These are phyloP conservation scores for Mirounga angustirostris DNA, from an alignment of 2,113 vertebrate genomes.

Conservation along the genomic window DNA sequence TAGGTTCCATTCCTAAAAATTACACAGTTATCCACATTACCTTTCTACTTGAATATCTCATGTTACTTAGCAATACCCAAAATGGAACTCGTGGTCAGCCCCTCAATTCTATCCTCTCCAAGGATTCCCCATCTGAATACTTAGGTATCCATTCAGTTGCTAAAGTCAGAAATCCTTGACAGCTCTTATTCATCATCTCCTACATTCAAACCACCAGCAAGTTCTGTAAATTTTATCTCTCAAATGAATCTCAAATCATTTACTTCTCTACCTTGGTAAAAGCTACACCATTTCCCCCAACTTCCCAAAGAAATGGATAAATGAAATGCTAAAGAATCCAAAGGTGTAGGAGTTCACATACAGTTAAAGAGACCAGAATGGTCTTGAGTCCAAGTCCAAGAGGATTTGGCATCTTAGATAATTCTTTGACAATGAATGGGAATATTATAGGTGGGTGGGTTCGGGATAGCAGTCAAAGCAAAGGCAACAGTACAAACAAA, in stretches of 20 bases:
- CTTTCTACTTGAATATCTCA: not conserved
- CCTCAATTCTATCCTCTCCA: not conserved
- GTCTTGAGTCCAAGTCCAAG: not conserved
- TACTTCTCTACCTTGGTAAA: not conserved
- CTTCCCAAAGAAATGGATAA: not conserved
- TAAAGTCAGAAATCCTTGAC: not conserved
- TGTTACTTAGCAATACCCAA: not conserved
- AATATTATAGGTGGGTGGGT: not conserved
- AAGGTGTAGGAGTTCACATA: not conserved
- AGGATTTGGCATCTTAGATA: not conserved
- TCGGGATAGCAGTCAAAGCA: not conserved
- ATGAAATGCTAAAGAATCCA: not conserved
- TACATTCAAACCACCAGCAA: not conserved
- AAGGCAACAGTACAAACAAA: not conserved
- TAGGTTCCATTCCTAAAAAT: not conserved
- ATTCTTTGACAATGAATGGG: not conserved
- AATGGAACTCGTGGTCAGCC: not conserved
- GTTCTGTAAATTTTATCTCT: not conserved
- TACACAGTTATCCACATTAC: not conserved
- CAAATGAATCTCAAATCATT: not conserved
- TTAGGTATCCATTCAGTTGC: not conserved
- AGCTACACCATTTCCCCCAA: not conserved
- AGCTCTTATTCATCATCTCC: not conserved
- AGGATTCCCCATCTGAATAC: not conserved
- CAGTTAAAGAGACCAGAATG: not conserved